Conservation (phyloP, 2,113 vertebrate genomes). For the Lasiurus cinereus region DNA sequence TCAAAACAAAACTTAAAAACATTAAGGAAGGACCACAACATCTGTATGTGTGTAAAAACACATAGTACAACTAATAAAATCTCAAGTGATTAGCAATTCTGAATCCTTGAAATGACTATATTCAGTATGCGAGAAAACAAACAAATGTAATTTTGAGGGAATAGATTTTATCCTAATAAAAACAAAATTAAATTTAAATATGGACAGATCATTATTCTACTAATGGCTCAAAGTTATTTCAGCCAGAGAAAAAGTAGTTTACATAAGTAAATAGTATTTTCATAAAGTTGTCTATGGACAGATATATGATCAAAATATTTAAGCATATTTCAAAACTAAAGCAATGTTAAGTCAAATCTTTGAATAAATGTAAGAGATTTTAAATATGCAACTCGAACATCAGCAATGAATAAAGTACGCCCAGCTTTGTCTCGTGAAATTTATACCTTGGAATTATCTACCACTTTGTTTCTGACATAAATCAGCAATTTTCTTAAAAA, state of each 20-base stretch:
- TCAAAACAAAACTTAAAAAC: slow-evolving; percentile 37
- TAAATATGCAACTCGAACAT: slow-evolving; percentile 29
- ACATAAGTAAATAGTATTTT: slow-evolving; percentile 52
- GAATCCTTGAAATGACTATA: not conserved
- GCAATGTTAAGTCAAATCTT: not conserved
- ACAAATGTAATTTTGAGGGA: not conserved
- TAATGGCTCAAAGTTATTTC: slow-evolving; percentile 38
- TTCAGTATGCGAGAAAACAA: not conserved
- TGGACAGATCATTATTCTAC: not conserved
- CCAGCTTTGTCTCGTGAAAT: slow-evolving; percentile 16
- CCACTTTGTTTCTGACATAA: slow-evolving; percentile 61
- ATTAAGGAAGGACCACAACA: slow-evolving; percentile 35
- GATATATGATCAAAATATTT: slow-evolving; percentile 21
- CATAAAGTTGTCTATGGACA: slow-evolving; percentile 3
- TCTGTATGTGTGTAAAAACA: not conserved
- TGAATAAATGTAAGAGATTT: slow-evolving; percentile 48
- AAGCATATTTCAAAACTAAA: slow-evolving; percentile 42
- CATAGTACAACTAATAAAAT: not conserved
- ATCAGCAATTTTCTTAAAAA: slow-evolving; percentile 57
- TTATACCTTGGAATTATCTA: slow-evolving; percentile 1
- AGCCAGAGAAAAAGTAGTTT: slow-evolving; percentile 24
- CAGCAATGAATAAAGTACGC: not conserved
- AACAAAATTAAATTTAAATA: slow-evolving; percentile 45
- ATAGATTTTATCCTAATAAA: slow-evolving; percentile 29
- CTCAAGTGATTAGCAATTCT: slow-evolving; percentile 27